phyloP scores from a whole-genome alignment of 2,113 vertebrate genomes.

The Entomyzon cyanotis region DNA sequence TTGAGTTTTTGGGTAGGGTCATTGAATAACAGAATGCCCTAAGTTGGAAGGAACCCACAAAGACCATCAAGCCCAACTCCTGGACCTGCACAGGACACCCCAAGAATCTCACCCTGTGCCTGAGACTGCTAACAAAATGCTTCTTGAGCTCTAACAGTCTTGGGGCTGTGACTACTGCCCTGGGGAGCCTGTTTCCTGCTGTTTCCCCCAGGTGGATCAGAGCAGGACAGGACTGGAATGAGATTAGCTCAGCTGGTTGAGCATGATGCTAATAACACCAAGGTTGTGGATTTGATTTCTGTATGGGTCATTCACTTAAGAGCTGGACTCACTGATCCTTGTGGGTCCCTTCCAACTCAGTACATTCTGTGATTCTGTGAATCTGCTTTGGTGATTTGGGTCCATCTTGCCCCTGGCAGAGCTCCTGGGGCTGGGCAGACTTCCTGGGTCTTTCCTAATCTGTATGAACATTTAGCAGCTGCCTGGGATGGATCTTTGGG shows the following conservation, averaged over 20 bases:
- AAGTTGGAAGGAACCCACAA: background rate
- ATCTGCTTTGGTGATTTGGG: background rate
- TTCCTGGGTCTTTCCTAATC: background rate
- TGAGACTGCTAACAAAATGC: background rate
- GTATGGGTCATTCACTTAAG: background rate
- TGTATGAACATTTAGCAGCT: background rate
- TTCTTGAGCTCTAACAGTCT: background rate
- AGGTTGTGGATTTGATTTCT: background rate
- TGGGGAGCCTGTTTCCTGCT: background rate
- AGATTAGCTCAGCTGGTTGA: background rate
- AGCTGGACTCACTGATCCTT: background rate
- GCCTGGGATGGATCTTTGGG: background rate
- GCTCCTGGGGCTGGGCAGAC: background rate
- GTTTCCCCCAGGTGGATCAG: background rate
- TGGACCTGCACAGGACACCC: background rate
- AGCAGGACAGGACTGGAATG: background rate
- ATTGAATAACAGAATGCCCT: background rate
- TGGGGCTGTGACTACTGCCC: background rate
- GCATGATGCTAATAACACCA: background rate
- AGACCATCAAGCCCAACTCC: background rate
- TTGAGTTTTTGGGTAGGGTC: fast-evolving
- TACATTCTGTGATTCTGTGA: background rate
- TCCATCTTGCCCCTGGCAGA: background rate
- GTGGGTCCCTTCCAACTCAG: background rate
- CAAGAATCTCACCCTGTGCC: background rate